Base-by-base conservation (phyloP, 2,113 vertebrate species). In the Dipodomys stephensi region DNA sequence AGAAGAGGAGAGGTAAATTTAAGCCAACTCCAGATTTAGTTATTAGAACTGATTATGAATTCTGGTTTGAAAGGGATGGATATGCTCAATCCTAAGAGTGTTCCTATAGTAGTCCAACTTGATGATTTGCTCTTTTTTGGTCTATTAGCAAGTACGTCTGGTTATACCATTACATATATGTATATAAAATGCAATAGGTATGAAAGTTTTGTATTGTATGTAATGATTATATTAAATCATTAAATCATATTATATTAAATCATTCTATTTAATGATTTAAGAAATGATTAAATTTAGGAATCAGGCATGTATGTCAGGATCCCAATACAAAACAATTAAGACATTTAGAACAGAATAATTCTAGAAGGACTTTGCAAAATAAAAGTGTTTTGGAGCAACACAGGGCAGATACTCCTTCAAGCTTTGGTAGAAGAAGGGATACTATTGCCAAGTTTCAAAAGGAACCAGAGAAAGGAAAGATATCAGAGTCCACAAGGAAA, bases 251-350 rank as follows among this genome's bases (percentile, higher is more conserved):
- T 39, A 39, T 39, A 39, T 39, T 39, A 39, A 39, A 39, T 39
- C 39, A 39, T 39, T 39, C 0, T 39, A 39, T 39, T 39, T 39
- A 39, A 39, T 39, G 39, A 39, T 39, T 39, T 39, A 39, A 30
- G 28, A 27, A 93, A 7, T 88, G 68, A 87, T 62, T 80, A 62
- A 44, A 83, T 93, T 90, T 97, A 23, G 27, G 16, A 23, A 83
- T 78, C n/a, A 5, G 72, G n/a, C 10, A 39, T 74, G 10, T 44
- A 35, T 83, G 84, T 62, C 76, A 72, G 49, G 65, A 27, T 91
- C 72, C 73, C 19, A 53, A 60, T 53, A 67, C 6, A 80, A 87
- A 93, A 76, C 18, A 86, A 30, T 72, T 71, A 60, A n/a, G n/a
- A 28, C n/a, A 87, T 73, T 83, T 80, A 57, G 81, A 88, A 84